Percentiles rank a stretch among this genome's conserved stretches.
Evolutionary conservation across 2,113 vertebrate species (phyloP).

Genomic region (Paratilapia polleni): DNA sequence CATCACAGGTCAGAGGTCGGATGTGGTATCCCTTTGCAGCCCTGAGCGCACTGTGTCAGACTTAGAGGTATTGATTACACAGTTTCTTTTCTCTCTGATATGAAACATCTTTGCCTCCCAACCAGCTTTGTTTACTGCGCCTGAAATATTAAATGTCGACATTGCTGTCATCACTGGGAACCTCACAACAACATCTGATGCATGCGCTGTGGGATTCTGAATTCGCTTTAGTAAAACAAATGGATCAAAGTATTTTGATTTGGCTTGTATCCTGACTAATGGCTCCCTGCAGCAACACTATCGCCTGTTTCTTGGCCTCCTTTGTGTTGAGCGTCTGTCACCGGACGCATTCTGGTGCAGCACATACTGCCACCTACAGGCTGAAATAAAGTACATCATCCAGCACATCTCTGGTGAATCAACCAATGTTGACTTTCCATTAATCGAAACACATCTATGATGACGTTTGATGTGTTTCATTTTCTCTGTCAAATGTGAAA

Average conservation of each 20-base stretch:
- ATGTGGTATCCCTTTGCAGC: conserved; percentile 62
- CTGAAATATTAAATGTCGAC: conserved; percentile 15
- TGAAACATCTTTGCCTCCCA: background rate
- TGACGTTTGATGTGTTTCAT: background rate
- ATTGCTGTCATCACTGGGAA: background rate
- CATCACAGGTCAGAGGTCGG: conserved; percentile 83
- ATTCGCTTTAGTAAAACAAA: conserved; percentile 12
- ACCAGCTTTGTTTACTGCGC: background rate
- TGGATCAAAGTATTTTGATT: conserved; percentile 7
- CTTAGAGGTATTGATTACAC: conserved; percentile 82
- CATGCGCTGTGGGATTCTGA: conserved; percentile 9
- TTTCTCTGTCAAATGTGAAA: background rate
- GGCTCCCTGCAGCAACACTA: conserved; percentile 9
- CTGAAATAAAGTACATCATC: background rate
- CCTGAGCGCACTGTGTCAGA: conserved; percentile 82
- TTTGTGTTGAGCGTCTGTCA: conserved; percentile 7
- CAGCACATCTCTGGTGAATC: background rate
- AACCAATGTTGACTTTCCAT: background rate
- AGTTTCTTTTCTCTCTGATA: background rate
- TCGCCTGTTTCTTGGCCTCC: conserved; percentile 7
- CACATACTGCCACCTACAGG: conserved; percentile 65
- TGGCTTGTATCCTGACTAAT: conserved; percentile 2
- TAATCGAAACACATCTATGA: background rate
- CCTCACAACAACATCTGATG: background rate
- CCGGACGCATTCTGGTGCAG: background rate